Conservation (phyloP, 1,140 invertebrate genomes). For the Zaprionus taronus region DNA sequence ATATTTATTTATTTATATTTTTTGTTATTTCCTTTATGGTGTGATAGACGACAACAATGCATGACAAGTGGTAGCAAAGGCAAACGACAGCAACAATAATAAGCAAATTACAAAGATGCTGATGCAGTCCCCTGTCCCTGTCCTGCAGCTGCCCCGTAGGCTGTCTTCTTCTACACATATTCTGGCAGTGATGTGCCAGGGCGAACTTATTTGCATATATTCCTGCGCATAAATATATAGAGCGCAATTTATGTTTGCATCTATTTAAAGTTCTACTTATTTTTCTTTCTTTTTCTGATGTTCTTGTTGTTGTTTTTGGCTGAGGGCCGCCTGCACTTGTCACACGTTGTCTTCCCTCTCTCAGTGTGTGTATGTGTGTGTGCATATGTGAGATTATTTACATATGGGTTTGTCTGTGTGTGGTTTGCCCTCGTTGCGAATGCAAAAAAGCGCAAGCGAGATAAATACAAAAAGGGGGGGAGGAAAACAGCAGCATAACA, state of each 20-base stretch:
- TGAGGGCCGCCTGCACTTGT: slow-evolving; percentile 73
- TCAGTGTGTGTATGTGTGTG: slow-evolving; percentile 48
- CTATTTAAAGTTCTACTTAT: slow-evolving; percentile 64
- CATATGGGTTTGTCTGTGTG: slow-evolving; percentile 38
- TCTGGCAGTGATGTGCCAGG: slow-evolving; percentile 35
- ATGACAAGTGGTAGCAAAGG: slow-evolving; percentile 14
- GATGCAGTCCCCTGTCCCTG: slow-evolving; percentile 7
- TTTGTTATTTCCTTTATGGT: slow-evolving; percentile 33
- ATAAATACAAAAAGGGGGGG: slow-evolving; percentile 64
- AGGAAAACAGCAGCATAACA: slow-evolving; percentile 10
- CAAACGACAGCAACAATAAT: slow-evolving; percentile 46
- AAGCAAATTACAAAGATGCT: slow-evolving; percentile 64
- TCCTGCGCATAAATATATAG: slow-evolving; percentile 74
- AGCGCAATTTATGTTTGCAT: slow-evolving; percentile 76
- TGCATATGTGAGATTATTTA: slow-evolving; percentile 43
- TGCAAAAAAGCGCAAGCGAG: slow-evolving; percentile 78
- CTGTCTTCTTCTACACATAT: neutral
- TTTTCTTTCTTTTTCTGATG: slow-evolving; percentile 9
- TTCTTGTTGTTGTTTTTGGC: slow-evolving; percentile 18
- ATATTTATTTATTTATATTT: slow-evolving; percentile 21
- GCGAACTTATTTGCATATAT: slow-evolving; percentile 63
- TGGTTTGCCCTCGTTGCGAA: slow-evolving; percentile 74
- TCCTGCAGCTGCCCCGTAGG: neutral
- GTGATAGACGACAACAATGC: slow-evolving; percentile 28
- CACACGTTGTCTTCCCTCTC: slow-evolving; percentile 67